Evolutionary conservation across 2,113 vertebrate genomes (phyloP).

Genomic region (Acanthisitta chloris): DNA sequence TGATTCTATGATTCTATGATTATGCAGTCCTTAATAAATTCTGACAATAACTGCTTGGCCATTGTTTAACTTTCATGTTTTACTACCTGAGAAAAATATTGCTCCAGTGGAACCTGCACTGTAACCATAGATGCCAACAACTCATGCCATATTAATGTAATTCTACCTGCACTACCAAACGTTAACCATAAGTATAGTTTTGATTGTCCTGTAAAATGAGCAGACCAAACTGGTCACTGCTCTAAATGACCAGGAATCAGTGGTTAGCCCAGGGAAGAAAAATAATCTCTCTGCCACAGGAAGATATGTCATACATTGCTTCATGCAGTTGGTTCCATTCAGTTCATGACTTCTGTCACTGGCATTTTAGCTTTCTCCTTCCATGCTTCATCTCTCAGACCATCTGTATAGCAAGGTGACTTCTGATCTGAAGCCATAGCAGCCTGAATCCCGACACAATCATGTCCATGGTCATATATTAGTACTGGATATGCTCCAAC

Average conservation of each 20-base stretch:
- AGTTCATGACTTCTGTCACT: constrained; percentile 27
- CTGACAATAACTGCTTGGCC: background rate
- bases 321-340: background rate
- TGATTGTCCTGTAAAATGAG: background rate
- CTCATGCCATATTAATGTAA: background rate
- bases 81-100: background rate
- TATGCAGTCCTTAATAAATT: background rate
- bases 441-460: background rate
- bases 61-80: background rate
- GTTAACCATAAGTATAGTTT: background rate
- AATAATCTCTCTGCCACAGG: background rate
- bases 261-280: background rate
- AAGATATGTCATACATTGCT: background rate
- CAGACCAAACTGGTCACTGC: background rate
- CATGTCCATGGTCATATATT: background rate
- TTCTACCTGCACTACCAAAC: background rate
- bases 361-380: background rate
- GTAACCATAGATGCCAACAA: background rate
- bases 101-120: background rate
- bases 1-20: too few relatives aligned
- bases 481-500: constrained; percentile 25
- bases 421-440: background rate
- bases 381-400: constrained; percentile 58
- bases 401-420: constrained; percentile 61
- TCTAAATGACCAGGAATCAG: background rate